Conservation (phyloP, 2,888 invertebrate genomes). For the Ochropleura leucogaster region DNA sequence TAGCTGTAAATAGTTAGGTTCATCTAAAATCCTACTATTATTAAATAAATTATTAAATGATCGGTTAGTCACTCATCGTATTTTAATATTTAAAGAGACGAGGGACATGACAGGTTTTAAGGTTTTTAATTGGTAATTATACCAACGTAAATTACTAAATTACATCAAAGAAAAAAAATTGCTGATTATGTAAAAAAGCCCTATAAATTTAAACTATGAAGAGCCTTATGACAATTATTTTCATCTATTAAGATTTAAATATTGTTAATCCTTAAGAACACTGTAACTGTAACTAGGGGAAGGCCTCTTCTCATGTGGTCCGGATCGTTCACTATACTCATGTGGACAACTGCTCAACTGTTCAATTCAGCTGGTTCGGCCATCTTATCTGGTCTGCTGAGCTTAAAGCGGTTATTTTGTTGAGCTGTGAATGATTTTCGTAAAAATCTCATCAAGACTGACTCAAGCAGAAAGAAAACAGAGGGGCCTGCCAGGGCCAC, state of each 20-base stretch:
- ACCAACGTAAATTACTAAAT: not conserved
- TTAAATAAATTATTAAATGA: not conserved
- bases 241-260: not conserved
- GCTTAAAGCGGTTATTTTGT: not conserved
- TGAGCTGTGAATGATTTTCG: not conserved
- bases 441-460: not conserved
- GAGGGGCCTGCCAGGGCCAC: too few relatives aligned
- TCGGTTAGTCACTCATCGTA: not conserved
- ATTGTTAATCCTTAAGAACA: not conserved
- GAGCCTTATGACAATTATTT: not conserved
- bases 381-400: not conserved
- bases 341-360: not conserved
- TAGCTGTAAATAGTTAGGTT: not conserved
- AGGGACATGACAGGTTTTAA: not conserved
- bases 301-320: not conserved
- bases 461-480: too few relatives aligned
- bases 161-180: not conserved
- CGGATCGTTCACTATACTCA: not conserved
- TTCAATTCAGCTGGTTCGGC: not conserved
- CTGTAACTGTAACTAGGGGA: not conserved
- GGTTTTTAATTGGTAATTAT: too few relatives aligned
- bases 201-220: not conserved
- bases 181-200: not conserved
- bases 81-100: not conserved
- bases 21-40: not conserved